Percentiles rank a stretch among this genome's conserved stretches.
These are phyloP conservation scores for Halcyon badia DNA, from an alignment of 2,797 vertebrate genomes.

Conservation along the genomic window DNA sequence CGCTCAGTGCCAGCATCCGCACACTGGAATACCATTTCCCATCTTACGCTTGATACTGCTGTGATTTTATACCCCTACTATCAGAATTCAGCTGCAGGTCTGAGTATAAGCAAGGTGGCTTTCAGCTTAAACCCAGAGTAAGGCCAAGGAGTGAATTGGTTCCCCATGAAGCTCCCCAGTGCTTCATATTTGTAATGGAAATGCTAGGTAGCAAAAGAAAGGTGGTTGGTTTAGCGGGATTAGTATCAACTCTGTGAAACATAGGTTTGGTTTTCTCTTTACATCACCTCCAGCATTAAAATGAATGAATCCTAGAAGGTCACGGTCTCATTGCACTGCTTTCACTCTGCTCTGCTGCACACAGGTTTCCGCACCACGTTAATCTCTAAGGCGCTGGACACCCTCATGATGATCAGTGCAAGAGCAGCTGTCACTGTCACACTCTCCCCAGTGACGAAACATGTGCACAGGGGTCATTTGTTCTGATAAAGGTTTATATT, in stretches of 20 bases:
- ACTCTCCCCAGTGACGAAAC: neutral
- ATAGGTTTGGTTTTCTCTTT: neutral
- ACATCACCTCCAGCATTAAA: neutral
- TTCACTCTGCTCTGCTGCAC: neutral
- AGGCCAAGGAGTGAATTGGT: neutral
- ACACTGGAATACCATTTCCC: rapidly evolving
- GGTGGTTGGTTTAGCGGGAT: neutral
- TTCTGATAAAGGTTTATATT: neutral
- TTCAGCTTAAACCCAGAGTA: neutral
- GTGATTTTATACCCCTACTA: neutral
- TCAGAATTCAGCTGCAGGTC: neutral
- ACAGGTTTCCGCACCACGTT: rapidly evolving
- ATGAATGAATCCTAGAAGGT: neutral
- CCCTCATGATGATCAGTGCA: neutral
- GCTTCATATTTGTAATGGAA: neutral
- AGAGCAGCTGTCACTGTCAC: neutral
- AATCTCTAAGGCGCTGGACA: neutral
- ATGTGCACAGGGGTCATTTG: neutral
- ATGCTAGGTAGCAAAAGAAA: neutral
- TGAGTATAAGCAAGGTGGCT: neutral
- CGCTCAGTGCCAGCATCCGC: neutral
- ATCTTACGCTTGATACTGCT: neutral
- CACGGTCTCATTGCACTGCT: neutral
- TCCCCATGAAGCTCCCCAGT: neutral
- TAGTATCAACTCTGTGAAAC: neutral